Conservation (phyloP, 2,113 vertebrate species). For the Suncus etruscus region DNA sequence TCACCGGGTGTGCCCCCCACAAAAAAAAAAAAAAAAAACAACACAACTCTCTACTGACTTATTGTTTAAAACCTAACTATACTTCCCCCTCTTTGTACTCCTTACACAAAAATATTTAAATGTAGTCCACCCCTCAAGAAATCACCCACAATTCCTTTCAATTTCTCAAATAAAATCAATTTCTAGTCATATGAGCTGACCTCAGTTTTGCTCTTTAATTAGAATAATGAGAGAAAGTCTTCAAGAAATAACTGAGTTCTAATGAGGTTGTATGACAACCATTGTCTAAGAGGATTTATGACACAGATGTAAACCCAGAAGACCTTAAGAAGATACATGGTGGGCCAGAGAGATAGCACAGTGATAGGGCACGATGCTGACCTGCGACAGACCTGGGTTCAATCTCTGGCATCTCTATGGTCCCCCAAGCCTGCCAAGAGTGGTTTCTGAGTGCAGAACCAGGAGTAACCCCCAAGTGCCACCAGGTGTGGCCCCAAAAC, state of each 20-base stretch:
- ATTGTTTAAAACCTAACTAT: neutral
- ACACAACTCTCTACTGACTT: too few relatives aligned
- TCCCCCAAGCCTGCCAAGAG: too few relatives aligned
- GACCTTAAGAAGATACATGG: too few relatives aligned
- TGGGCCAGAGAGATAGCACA: too few relatives aligned
- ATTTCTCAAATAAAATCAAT: neutral
- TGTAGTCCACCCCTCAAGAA: neutral
- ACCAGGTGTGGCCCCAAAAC: too few relatives aligned
- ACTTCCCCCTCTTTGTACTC: neutral
- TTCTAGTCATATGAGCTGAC: neutral
- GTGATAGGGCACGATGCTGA: too few relatives aligned
- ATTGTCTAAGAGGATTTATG: neutral
- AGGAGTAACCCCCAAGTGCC: too few relatives aligned
- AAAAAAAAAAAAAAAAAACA: too few relatives aligned
- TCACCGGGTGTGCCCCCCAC: too few relatives aligned
- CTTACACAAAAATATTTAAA: neutral
- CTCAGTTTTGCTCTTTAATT: neutral
- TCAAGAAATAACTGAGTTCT: neutral
- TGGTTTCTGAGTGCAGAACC: too few relatives aligned
- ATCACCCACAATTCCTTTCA: neutral
- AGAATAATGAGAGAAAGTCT: neutral
- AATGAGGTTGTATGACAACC: neutral
- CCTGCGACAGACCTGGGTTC: too few relatives aligned
- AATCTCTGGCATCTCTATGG: too few relatives aligned
- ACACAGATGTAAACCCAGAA: neutral